phyloP scores from a whole-genome alignment of 2,797 vertebrate species.

The Ceryle rudis region DNA sequence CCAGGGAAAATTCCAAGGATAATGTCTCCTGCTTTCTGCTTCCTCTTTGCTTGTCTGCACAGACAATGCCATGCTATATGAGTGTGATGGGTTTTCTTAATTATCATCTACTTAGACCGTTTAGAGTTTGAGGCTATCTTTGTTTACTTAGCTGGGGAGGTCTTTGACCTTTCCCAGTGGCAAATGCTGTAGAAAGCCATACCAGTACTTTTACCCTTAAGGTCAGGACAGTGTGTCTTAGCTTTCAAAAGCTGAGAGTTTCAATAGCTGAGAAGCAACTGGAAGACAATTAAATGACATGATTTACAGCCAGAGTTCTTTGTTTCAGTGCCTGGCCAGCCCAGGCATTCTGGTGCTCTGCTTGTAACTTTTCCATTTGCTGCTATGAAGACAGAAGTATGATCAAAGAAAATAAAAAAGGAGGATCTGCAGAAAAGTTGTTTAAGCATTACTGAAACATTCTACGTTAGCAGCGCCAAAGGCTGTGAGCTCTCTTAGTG shows the following conservation, averaged over 20 bases:
- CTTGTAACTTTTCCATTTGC: constrained; percentile 37
- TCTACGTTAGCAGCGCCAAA: neutral
- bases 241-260: neutral
- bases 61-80: neutral
- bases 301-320: neutral
- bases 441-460: constrained; percentile 37
- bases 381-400: constrained; percentile 35
- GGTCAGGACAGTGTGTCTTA: neutral
- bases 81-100: neutral
- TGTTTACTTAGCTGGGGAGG: neutral
- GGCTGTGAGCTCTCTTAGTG: constrained; percentile 9
- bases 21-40: neutral
- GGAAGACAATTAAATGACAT: neutral
- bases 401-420: constrained; percentile 63
- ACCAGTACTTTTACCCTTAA: neutral
- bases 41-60: neutral
- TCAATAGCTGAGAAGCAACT: neutral
- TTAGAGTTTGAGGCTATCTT: neutral
- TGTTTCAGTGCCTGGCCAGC: constrained; percentile 22
- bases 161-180: neutral
- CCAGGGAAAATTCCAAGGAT: neutral
- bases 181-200: neutral
- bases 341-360: neutral
- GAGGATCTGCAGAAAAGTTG: constrained; percentile 59
- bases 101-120: neutral